phyloP scores from a whole-genome alignment of 1,140 invertebrate species.

The Bombus pyrosoma region DNA sequence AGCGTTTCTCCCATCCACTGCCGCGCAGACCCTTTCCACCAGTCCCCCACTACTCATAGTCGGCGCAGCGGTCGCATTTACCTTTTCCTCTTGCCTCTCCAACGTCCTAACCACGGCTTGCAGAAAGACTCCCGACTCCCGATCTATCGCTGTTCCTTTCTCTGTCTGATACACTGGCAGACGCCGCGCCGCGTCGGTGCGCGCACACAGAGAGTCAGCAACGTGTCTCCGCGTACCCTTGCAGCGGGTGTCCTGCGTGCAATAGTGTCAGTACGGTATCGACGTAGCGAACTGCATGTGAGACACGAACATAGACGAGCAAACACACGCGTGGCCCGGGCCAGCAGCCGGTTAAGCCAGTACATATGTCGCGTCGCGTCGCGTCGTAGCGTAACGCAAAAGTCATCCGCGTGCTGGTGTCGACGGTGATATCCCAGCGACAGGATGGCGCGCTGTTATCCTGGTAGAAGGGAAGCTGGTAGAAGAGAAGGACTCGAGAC shows the following conservation, averaged over 20 bases:
- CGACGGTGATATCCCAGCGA: constrained; percentile 44
- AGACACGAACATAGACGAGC: neutral
- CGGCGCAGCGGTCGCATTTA: constrained; percentile 62
- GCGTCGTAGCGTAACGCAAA: constrained; percentile 57
- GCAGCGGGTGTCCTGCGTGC: constrained; percentile 46
- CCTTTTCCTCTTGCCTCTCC: constrained; percentile 48
- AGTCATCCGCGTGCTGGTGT: constrained; percentile 56
- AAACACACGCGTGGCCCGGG: neutral
- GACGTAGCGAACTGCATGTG: neutral
- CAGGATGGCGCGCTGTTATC: constrained; percentile 32
- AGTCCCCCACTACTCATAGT: constrained; percentile 26
- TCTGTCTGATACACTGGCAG: constrained; percentile 30
- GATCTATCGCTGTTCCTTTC: constrained; percentile 57
- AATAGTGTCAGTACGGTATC: neutral
- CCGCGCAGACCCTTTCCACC: constrained; percentile 19
- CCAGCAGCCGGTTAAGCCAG: constrained; percentile 62
- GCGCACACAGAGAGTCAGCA: constrained; percentile 11
- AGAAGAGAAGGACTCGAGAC: constrained; percentile 42
- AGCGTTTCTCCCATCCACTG: constrained; percentile 44
- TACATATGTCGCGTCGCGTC: constrained; percentile 42
- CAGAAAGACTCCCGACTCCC: constrained; percentile 42
- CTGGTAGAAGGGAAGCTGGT: neutral
- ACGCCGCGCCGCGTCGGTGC: constrained; percentile 6
- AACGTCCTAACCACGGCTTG: constrained; percentile 1
- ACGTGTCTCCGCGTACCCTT: constrained; percentile 1